Percentiles rank a stretch among this genome's conserved stretches.
Evolutionary conservation across 2,888 invertebrate species (phyloP).

Genomic region (Chalcis sispes): DNA sequence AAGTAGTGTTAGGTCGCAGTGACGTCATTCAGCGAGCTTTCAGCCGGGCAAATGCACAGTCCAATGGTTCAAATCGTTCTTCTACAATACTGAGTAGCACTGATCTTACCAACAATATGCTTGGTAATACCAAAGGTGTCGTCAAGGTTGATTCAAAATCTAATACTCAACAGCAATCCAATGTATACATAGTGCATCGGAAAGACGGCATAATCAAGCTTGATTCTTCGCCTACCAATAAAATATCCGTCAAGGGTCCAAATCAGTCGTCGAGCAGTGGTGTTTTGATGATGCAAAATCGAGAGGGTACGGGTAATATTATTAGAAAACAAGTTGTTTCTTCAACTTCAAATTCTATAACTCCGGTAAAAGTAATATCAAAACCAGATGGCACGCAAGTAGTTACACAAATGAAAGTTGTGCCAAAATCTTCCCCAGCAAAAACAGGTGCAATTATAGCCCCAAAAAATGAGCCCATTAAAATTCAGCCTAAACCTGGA

Average conservation of each 20-base stretch:
- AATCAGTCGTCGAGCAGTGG: conserved; percentile 63
- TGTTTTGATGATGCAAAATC: conserved; percentile 74
- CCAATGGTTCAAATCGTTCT: conserved; percentile 66
- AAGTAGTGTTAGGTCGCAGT: conserved; percentile 67
- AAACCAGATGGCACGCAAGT: conserved; percentile 74
- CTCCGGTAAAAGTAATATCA: conserved; percentile 73
- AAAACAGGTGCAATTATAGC: conserved; percentile 59
- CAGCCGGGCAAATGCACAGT: conserved; percentile 71
- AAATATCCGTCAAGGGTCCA: conserved; percentile 75
- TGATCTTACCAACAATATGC: conserved; percentile 67
- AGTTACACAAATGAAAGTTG: conserved; percentile 74
- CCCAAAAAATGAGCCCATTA: conserved; percentile 72
- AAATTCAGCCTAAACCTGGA: conserved; percentile 75
- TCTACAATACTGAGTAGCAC: conserved; percentile 62
- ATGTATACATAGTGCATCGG: conserved; percentile 87
- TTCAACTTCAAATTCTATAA: conserved; percentile 64
- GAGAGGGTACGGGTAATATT: conserved; percentile 66
- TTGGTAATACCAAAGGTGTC: conserved; percentile 82
- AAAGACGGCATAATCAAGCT: conserved; percentile 86
- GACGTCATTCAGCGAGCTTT: conserved; percentile 74
- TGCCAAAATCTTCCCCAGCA: conserved; percentile 66
- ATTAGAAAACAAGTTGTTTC: conserved; percentile 72
- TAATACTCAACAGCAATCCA: conserved; percentile 80
- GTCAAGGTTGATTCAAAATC: conserved; percentile 86
- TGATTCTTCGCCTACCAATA: conserved; percentile 80